Percentiles rank a stretch among this genome's conserved stretches.
Conservation (phyloP, 2,797 vertebrate genomes). For the Parauchenoglanis punctatus region DNA sequence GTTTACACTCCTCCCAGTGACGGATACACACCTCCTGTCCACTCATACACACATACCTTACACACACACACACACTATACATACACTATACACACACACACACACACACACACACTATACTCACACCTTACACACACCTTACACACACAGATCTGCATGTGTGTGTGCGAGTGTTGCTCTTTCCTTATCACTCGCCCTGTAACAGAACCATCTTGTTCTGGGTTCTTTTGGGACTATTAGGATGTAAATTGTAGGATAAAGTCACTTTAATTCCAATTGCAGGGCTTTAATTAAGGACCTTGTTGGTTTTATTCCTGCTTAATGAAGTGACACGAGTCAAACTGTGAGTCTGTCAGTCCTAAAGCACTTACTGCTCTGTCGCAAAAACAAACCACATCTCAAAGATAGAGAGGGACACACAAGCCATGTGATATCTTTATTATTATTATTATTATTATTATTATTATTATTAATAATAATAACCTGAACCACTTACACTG, state of each 20-base stretch:
- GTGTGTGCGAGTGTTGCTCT: conserved; percentile 37
- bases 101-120: not conserved
- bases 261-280: conserved; percentile 46
- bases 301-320: conserved; percentile 9
- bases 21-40: conserved; percentile 28
- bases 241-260: conserved; percentile 51
- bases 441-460: conserved; percentile 13
- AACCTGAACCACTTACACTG: not conserved
- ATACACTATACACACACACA: not conserved
- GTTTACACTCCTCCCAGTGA: conserved; percentile 27
- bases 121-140: not conserved
- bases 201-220: conserved; percentile 17
- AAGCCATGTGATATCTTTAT: not conserved
- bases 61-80: conserved; percentile 14
- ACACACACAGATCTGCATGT: conserved; percentile 3
- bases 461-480: not conserved
- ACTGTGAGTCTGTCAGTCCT: conserved; percentile 44
- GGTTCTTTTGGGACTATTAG: conserved; percentile 44
- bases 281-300: conserved; percentile 37
- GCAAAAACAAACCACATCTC: conserved; percentile 35
- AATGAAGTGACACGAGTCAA: conserved; percentile 27
- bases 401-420: conserved; percentile 18
- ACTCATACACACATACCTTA: conserved; percentile 31
- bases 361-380: conserved; percentile 49
- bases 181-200: conserved; percentile 52